Conservation (phyloP, 2,888 invertebrate genomes). For the Zygothrica quintamaculata region DNA sequence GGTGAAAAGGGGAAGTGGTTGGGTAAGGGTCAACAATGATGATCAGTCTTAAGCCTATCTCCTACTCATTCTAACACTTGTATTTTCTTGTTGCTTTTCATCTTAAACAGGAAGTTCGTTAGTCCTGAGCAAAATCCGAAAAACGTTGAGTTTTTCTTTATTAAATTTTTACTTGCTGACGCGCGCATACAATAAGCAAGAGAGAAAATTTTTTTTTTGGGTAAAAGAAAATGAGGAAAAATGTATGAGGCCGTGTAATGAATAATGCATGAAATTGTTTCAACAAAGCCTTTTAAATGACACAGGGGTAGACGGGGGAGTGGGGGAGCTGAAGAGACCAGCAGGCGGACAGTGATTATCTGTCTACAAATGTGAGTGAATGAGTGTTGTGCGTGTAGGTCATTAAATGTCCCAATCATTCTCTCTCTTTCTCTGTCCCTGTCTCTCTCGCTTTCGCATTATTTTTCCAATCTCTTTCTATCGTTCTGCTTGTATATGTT, state of each 20-base stretch:
- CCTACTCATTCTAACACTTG: neutral
- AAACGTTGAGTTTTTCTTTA: constrained; percentile 67
- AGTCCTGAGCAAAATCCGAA: constrained; percentile 40
- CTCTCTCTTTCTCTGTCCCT: neutral
- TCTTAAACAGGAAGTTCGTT: constrained; percentile 70
- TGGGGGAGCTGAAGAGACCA: constrained; percentile 2
- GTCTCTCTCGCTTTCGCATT: too few relatives aligned
- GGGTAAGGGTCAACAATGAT: neutral
- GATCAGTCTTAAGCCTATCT: constrained; percentile 42
- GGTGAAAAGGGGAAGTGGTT: neutral
- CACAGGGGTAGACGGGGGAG: neutral
- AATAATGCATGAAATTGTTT: constrained; percentile 81
- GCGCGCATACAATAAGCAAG: constrained; percentile 10
- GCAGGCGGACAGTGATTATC: constrained; percentile 66
- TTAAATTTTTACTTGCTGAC: constrained; percentile 70
- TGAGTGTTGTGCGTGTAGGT: constrained; percentile 46
- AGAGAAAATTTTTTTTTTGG: constrained; percentile 37
- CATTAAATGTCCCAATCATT: constrained; percentile 42
- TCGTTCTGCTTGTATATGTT: constrained; percentile 15
- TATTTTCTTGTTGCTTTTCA: neutral
- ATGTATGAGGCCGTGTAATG: constrained; percentile 77
- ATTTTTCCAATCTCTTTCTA: too few relatives aligned
- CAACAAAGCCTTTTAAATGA: constrained; percentile 51
- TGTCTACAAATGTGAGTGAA: constrained; percentile 48
- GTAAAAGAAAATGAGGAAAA: constrained; percentile 69